phyloP scores from a whole-genome alignment of 2,113 vertebrate species.

The Orientallactaga bullata region DNA sequence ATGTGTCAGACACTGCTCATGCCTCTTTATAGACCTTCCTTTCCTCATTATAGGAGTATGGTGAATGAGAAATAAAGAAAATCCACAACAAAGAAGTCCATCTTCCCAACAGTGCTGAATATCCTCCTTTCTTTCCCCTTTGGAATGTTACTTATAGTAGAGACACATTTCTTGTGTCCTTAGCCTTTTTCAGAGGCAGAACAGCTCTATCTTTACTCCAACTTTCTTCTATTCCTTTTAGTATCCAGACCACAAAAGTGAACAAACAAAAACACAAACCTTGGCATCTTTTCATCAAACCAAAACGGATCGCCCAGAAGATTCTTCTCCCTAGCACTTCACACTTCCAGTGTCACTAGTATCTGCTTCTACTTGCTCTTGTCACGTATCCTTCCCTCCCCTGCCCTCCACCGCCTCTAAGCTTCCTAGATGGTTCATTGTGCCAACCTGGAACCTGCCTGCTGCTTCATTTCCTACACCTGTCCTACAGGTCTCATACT shows the following conservation, averaged over 20 bases:
- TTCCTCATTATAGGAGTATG: neutral
- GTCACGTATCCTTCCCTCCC: neutral
- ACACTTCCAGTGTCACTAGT: neutral
- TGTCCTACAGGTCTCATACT: neutral
- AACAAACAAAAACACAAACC: neutral
- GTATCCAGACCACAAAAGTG: neutral
- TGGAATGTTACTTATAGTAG: neutral
- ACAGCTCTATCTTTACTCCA: neutral
- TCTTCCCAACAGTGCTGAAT: neutral
- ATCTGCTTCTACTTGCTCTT: neutral
- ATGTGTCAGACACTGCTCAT: neutral
- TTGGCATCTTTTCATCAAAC: neutral
- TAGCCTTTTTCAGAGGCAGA: neutral
- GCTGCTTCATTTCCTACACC: neutral
- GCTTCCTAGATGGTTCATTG: neutral
- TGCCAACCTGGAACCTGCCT: neutral
- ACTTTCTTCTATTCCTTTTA: neutral
- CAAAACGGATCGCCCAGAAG: neutral
- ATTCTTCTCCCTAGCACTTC: too few relatives aligned
- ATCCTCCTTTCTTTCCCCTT: neutral
- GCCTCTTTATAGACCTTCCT: neutral
- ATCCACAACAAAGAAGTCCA: fast-evolving
- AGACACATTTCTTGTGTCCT: neutral
- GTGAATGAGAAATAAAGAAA: conserved; percentile 13
- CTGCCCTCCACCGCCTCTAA: neutral